These are phyloP conservation scores for Pedionomus torquatus DNA, from an alignment of 2,113 vertebrate species.

Conservation along the genomic window DNA sequence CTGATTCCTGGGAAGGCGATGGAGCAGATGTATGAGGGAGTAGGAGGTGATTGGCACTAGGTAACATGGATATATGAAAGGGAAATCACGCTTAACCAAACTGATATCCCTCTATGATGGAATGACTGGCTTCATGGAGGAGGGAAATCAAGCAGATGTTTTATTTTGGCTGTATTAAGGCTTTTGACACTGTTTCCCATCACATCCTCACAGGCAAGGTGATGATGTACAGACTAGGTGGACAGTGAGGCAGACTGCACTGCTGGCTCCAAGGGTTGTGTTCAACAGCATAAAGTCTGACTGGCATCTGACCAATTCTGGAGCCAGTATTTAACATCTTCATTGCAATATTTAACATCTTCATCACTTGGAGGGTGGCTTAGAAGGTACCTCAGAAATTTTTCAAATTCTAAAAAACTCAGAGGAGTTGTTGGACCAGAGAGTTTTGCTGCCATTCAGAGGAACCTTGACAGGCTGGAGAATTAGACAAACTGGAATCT, in stretches of 20 bases:
- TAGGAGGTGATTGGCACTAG: not conserved
- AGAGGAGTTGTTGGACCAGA: not conserved
- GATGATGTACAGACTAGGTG: not conserved
- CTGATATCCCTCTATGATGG: not conserved
- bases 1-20: not conserved
- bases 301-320: not conserved
- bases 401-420: not conserved
- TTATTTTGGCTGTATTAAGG: rapidly evolving
- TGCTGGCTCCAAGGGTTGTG: not conserved
- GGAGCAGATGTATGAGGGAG: not conserved
- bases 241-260: not conserved
- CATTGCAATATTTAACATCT: not conserved
- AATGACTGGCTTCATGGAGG: not conserved
- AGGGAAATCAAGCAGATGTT: rapidly evolving
- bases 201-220: not conserved
- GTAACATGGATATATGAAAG: not conserved
- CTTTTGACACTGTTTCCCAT: not conserved
- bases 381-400: not conserved
- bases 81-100: not conserved
- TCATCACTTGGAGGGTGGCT: not conserved
- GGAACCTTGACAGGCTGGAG: not conserved
- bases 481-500: not conserved
- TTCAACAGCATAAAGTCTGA: not conserved
- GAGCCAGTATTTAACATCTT: not conserved
- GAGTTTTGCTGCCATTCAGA: not conserved